Evolutionary conservation across 2,888 invertebrate species (phyloP).

Genomic region (Megaustenia siamemsis): DNA sequence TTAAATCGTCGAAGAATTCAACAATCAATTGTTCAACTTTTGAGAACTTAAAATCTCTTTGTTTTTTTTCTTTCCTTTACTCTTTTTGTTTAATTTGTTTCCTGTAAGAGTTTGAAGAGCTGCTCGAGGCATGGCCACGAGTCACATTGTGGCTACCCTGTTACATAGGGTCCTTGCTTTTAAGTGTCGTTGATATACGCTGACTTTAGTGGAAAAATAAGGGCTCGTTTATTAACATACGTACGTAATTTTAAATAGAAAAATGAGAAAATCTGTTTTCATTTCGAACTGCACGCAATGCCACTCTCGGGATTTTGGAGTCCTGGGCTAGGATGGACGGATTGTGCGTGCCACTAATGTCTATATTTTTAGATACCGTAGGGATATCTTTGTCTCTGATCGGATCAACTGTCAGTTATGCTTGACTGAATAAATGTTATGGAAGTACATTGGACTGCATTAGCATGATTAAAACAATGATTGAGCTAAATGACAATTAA

Average conservation of each 20-base stretch:
- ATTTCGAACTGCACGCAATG: slow-evolving; percentile 8
- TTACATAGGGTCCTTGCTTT: no score
- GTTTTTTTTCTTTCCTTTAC: no score
- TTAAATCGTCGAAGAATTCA: no score
- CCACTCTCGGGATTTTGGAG: not conserved
- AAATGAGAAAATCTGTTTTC: not conserved
- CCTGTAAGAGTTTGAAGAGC: no score
- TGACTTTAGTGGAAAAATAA: not conserved
- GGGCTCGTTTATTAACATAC: not conserved
- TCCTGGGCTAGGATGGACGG: not conserved
- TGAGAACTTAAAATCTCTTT: no score
- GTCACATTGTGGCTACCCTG: no score
- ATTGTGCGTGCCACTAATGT: not conserved
- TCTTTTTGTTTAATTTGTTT: no score
- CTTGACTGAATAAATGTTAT: not conserved
- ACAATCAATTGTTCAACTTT: no score
- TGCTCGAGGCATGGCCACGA: no score
- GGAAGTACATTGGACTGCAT: no score
- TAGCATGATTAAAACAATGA: no score
- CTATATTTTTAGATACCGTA: not conserved
- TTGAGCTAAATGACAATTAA: no score
- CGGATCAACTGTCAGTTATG: not conserved
- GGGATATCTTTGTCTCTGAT: not conserved
- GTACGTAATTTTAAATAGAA: not conserved
- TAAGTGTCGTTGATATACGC: not conserved